These are phyloP conservation scores for Amphimedon queenslandica DNA, from an alignment of 37 sponge, comb jelly and placozoan species.

Conservation along the genomic window DNA sequence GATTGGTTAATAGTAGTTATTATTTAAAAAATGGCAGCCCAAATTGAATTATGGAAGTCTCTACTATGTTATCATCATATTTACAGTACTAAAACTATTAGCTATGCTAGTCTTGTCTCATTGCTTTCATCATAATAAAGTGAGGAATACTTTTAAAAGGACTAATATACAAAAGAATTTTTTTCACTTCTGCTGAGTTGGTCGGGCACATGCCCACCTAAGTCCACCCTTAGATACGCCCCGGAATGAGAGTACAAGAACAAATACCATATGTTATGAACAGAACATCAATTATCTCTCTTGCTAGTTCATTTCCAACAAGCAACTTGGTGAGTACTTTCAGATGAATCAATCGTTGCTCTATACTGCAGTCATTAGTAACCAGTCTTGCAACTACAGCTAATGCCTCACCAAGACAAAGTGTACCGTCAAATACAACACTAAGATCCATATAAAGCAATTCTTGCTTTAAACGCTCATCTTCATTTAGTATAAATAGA, in stretches of 20 bases:
- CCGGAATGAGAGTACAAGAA: neutral
- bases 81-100: too few species aligned
- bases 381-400: neutral
- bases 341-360: conserved; percentile 1
- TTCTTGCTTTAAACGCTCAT: neutral
- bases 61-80: too few species aligned
- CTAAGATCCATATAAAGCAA: neutral
- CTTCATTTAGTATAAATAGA: neutral
- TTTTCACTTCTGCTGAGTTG: too few species aligned
- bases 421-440: neutral
- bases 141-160: too few species aligned
- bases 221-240: too few species aligned
- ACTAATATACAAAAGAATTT: too few species aligned
- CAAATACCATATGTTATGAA: neutral
- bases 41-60: too few species aligned
- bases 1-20: too few species aligned
- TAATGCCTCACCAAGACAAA: neutral
- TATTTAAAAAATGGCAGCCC: too few species aligned
- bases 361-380: neutral
- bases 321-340: neutral
- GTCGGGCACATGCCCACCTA: too few species aligned
- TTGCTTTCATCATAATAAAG: too few species aligned
- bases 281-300: neutral
- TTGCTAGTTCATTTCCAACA: neutral
- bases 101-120: too few species aligned